Evolutionary conservation across 2,888 invertebrate genomes (phyloP), one percentile per base, ranked within the genome.

Genomic region (Pterobdella sp.): DNA sequence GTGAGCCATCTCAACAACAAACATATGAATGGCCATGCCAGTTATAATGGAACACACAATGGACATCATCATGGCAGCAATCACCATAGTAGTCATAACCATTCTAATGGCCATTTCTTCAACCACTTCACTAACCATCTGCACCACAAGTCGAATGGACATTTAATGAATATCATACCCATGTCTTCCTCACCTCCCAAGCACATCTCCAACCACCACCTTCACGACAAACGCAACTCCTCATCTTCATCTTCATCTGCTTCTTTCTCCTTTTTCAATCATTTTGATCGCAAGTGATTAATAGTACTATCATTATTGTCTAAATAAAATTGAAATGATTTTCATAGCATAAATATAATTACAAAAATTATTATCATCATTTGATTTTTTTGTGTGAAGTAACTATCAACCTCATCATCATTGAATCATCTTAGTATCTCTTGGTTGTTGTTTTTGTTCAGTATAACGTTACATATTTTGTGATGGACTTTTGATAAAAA

Each of bases 121-220:
- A 65, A 65, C 31, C 60, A 71, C 71, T 56, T 29, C 60, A n/a
- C 34, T 29, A 35, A 71, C 63, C 29, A 56, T 29, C 60, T 35
- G 14, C 56, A 52, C n/a, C 63, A 71, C 34, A 71, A 71, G 35
- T 31, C 63, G 22, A 71, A 71, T 36, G 71, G 71, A 26, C 63
- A 63, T 52, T 18, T 71, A n/a, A 32, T 71, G 18, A 34, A 49
- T 10, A 69, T 69, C 52, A 26, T 69, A 26, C 69, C 71, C 2
- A 42, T 71, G 35, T 71, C 71, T 60, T 71, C 71, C 2, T 71
- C 71, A 31, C 71, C 71, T 35, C 71, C 71, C 71, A 71, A 35
- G 42, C 71, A 71, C 32, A 29, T 32, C 56, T 18, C 63, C 7
- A 4, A 32, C 36, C n/a, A 29, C 35, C 49, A 65, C 32, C 7